Base-by-base conservation (phyloP, 2,113 vertebrate species). In the Anser brachyrhynchus region DNA sequence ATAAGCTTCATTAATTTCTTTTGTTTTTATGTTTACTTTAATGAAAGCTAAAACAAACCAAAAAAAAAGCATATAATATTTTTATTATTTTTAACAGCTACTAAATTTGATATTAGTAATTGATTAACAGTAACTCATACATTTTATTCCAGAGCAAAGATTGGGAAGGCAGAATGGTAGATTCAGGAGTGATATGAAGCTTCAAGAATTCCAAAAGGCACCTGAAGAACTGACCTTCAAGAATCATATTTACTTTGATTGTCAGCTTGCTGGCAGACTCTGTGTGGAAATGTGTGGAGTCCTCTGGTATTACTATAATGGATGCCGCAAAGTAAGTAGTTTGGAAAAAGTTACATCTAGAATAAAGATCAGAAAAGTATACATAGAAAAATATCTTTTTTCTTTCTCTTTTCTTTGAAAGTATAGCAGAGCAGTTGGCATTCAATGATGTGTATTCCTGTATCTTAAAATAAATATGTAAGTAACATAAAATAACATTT, bases 381-480 rank as follows among this genome's bases (percentile, higher is more conserved):
- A 64, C 33, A 49, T 3, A 79, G 13, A 4, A 59, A 16, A 3
- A 10, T 62, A 21, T 43, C 2, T 65, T 46, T 22, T 16, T 54
- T 16, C 37, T 29, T 64, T 33, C 14, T 59, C 35, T 71, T 78
- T 65, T 51, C 13, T 52, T 41, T n/a, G 35, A 44, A 57, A 71
- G 9, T 46, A 35, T 26, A 21, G 1, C 35, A 1, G 1, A 69
- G 9, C 13, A 78, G 4, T 64, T 81, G 72, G 25, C 57, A 11
- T 11, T 66, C 8, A 74, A 7, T 6, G 29, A 16, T 58, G 19
- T 33, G 0, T 23, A 52, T 77, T 67, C 16, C 29, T 0, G 0
- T 57, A 51, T 78, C 57, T 83, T 67, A 65, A 18, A 93, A 85
- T 77, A 91, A 84, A 85, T 59, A 85, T 37, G 17, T 62, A 62